phyloP scores from a whole-genome alignment of 92 coral and sea anemone species.

The Montipora capitata region DNA sequence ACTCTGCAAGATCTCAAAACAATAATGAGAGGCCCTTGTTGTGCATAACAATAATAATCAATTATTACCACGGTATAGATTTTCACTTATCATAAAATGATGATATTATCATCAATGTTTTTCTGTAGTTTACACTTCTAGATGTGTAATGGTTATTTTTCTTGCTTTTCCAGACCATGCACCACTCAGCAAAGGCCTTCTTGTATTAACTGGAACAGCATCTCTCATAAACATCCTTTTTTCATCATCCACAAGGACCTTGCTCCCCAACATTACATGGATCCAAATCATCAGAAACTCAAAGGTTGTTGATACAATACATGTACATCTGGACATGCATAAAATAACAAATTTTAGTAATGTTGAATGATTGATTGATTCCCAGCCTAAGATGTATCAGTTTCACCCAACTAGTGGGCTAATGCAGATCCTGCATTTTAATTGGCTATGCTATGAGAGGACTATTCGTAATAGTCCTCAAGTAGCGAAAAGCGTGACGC shows the following conservation, averaged over 20 bases:
- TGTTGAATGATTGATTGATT: background rate
- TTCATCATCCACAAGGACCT: constrained; percentile 76
- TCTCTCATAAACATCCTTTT: constrained; percentile 89
- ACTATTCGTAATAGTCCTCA: no score
- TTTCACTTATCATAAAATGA: no score
- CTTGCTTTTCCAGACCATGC: constrained; percentile 76
- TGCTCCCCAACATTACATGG: constrained; percentile 59
- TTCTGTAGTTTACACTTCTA: background rate
- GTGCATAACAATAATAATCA: no score
- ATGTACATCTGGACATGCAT: no score
- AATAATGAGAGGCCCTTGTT: no score
- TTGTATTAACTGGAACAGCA: constrained; percentile 92
- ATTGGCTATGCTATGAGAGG: background rate
- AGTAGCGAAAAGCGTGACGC: no score
- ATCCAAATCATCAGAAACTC: constrained; percentile 75
- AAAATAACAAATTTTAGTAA: no score
- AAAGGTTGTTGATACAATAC: constrained; percentile 61
- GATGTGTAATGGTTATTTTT: background rate
- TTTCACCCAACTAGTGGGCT: no score
- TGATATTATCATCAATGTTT: no score
- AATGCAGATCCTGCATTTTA: background rate
- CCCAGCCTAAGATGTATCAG: no score
- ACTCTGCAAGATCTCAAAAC: no score
- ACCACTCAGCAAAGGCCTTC: constrained; percentile 88
- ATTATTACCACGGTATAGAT: no score